Percentiles rank a stretch among this genome's conserved stretches.
Conservation (phyloP, 2,888 invertebrate species). For the Frankliniella intonsa region DNA sequence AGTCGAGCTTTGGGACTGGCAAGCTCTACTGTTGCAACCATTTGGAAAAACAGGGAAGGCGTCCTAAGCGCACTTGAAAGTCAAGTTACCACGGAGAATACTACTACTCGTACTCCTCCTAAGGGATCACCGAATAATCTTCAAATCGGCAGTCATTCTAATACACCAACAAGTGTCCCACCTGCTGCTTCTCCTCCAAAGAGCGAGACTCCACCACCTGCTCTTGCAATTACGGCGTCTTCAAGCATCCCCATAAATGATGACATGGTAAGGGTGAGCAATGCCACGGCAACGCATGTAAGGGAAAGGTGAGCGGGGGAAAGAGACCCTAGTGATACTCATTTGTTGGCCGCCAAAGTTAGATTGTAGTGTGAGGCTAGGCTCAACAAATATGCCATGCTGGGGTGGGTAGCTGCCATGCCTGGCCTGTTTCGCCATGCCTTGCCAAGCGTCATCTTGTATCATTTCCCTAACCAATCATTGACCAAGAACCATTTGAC, state of each 20-base stretch:
- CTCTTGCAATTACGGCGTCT: background rate
- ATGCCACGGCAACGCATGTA: background rate
- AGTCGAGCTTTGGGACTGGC: conserved; percentile 54
- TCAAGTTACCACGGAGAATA: background rate
- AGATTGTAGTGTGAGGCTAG: background rate
- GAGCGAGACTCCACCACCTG: conserved; percentile 13
- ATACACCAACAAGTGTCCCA: background rate
- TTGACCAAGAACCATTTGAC: background rate
- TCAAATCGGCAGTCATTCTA: background rate
- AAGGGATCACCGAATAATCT: conserved; percentile 23
- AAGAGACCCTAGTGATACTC: background rate
- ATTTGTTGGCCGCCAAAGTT: conserved; percentile 19
- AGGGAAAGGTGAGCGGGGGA: conserved; percentile 23
- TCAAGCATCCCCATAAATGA: background rate
- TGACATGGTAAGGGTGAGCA: conserved; percentile 10
- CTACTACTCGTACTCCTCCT: conserved; percentile 4
- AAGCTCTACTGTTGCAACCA: conserved; percentile 55
- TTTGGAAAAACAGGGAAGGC: conserved; percentile 56
- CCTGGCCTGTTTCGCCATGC: conserved; percentile 20
- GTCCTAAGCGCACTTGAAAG: conserved; percentile 34
- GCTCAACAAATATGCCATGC: conserved; percentile 22
- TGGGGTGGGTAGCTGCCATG: conserved; percentile 21
- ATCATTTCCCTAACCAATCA: conserved; percentile 20
- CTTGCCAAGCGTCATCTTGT: conserved; percentile 16
- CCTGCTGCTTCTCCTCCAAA: conserved; percentile 13